These are phyloP conservation scores for Callospermophilus lateralis DNA, from an alignment of 2,113 vertebrate species.

Conservation along the genomic window DNA sequence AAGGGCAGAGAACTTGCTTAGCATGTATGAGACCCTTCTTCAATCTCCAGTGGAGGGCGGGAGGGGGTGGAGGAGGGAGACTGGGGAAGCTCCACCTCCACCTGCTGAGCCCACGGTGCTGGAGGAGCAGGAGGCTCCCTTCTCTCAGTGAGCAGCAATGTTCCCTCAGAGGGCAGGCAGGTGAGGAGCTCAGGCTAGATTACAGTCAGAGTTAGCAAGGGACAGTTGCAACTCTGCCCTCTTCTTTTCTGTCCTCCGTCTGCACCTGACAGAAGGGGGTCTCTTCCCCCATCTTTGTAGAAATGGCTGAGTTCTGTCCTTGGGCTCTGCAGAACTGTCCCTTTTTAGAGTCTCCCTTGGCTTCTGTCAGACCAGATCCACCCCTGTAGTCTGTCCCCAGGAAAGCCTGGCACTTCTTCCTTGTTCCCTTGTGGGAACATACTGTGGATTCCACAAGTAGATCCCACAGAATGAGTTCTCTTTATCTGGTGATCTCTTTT, in stretches of 20 bases:
- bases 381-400: background rate
- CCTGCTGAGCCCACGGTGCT: background rate
- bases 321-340: background rate
- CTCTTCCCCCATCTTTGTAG: rapidly evolving
- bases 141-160: background rate
- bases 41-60: background rate
- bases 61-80: background rate
- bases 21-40: background rate
- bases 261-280: background rate
- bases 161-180: background rate
- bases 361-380: background rate
- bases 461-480: background rate
- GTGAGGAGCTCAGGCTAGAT: background rate
- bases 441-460: constrained; percentile 4
- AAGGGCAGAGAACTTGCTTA: background rate
- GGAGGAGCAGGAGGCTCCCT: background rate
- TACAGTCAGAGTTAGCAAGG: background rate
- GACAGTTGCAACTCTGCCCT: too few relatives aligned
- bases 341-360: background rate
- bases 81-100: background rate
- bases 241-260: background rate
- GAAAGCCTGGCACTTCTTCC: background rate
- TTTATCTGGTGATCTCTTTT: constrained; percentile 24
- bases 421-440: background rate
- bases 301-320: background rate